Evolutionary conservation across 2,797 vertebrate species (phyloP).

Genomic region (Sarcophilus harrisii): DNA sequence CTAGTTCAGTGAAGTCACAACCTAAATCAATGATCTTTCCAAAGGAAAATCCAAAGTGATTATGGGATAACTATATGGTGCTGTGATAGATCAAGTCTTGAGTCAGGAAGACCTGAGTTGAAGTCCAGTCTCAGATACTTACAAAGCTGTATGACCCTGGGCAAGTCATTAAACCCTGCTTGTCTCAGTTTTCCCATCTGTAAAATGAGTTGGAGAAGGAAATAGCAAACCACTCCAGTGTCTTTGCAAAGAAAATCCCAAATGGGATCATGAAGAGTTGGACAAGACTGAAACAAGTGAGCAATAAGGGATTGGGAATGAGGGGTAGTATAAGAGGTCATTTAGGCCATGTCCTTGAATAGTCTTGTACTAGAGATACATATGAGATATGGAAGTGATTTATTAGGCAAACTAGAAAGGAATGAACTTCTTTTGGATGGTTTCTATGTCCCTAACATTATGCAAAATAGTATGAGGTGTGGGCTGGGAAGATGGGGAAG

Average conservation of each 20-base stretch:
- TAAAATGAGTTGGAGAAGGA: not conserved
- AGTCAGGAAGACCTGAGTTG: not conserved
- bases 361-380: not conserved
- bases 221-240: not conserved
- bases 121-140: not conserved
- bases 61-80: not conserved
- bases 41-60: not conserved
- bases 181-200: not conserved
- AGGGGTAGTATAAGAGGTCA: not conserved
- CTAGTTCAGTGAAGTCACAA: not conserved
- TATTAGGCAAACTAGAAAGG: not conserved
- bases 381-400: not conserved
- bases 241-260: not conserved
- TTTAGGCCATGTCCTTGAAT: not conserved
- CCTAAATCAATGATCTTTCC: not conserved
- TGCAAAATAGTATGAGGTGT: not conserved
- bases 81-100: not conserved
- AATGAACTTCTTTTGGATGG: not conserved
- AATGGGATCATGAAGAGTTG: not conserved
- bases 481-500: not conserved
- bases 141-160: not conserved
- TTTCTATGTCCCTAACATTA: not conserved
- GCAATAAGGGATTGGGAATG: not conserved
- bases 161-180: not conserved
- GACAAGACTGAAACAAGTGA: not conserved